Base-by-base conservation (phyloP, 2,113 vertebrate genomes). In the Atlantisia rogersi region DNA sequence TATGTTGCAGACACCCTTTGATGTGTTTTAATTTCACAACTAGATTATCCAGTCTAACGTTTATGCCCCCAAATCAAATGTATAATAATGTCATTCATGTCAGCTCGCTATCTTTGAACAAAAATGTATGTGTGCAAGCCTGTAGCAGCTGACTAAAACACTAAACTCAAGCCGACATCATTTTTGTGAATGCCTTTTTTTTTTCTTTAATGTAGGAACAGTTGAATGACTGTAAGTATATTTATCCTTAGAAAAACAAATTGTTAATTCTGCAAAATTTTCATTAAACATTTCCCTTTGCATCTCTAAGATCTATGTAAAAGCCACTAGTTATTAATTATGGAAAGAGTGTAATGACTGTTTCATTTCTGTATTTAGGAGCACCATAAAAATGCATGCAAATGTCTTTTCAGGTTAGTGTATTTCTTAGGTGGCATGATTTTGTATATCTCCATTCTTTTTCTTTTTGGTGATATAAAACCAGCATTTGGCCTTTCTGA, bases 311-410 rank as follows among this genome's bases (percentile, higher is more conserved):
- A 70, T 60, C 31, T 31, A 89, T 82, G 42, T 95, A 82, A 86
- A 92, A 93, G 35, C n/a, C 6, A 79, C 78, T 93, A 29, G 9
- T 37, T 88, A 65, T 75, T 95, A 96, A 63, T 40, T 93, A 96
- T 32, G 19, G 8, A 89, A 91, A 70, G 21, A 76, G 44, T 81
- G 13, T 42, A 93, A 69, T 89, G 25, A 79, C 67, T 81, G 2
- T 82, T 65, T 13, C 85, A 65, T 48, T 90, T 92, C 32, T 73
- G 20, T 58, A 44, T 91, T 39, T 93, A 73, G 53, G n/a, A 64
- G 16, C 26, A 75, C 11, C 29, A 37, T 56, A 44, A 5, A 42
- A 73, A 82, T 80, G 18, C 82, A 56, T 82, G 46, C 14, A 31
- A 40, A 42, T 93, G 20, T 44, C 29, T 90, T 89, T 94, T 28